Percentiles rank a stretch among this genome's conserved stretches.
phyloP scores from a whole-genome alignment of 2,888 invertebrate species.

The Hylaea fasciaria region DNA sequence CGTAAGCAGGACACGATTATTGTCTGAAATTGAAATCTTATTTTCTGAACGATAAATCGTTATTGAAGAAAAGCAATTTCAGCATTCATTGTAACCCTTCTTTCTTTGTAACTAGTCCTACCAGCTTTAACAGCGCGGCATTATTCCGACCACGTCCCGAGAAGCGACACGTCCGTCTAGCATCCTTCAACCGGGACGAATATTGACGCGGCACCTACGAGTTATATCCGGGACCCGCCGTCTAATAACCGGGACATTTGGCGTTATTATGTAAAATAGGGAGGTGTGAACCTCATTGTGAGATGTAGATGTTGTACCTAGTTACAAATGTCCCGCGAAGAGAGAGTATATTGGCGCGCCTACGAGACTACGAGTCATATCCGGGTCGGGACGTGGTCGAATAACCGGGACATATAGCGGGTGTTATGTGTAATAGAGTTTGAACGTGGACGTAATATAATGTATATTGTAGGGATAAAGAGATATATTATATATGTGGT shows the following conservation, averaged over 20 bases:
- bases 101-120: constrained; percentile 5
- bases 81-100: background rate
- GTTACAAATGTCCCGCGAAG: constrained; percentile 14
- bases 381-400: constrained; percentile 19
- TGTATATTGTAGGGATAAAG: background rate
- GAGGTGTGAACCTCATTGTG: constrained; percentile 17
- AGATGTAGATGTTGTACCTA: constrained; percentile 2
- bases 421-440: constrained; percentile 9
- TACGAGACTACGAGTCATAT: constrained; percentile 15
- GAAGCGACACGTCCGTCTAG: constrained; percentile 58
- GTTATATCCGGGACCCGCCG: constrained; percentile 23
- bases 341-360: constrained; percentile 10
- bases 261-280: constrained; percentile 26
- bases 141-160: constrained; percentile 49
- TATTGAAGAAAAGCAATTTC: background rate
- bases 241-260: constrained; percentile 22
- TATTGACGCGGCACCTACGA: constrained; percentile 43
- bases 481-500: background rate
- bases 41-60: background rate
- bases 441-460: constrained; percentile 4
- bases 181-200: constrained; percentile 61
- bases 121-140: constrained; percentile 42
- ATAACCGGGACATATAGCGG: constrained; percentile 17
- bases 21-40: no score
- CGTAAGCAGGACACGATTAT: no score